Evolutionary conservation across 2,888 invertebrate species (phyloP).

Genomic region (Phorcus lineatus): DNA sequence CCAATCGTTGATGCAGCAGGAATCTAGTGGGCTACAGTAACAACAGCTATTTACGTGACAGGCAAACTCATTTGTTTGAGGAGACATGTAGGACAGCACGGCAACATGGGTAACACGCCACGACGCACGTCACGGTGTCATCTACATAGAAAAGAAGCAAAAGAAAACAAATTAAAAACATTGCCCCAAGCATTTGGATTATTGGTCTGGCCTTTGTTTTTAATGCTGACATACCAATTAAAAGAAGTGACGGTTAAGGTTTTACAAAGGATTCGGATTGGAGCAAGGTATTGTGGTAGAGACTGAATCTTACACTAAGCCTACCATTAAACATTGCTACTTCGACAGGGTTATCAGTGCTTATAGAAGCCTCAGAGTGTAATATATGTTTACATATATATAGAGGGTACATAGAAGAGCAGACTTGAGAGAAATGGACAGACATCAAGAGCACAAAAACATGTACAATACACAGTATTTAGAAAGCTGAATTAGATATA

Average conservation of each 20-base stretch:
- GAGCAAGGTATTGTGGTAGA: background rate
- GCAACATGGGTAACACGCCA: conserved; percentile 52
- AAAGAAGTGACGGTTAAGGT: conserved; percentile 13
- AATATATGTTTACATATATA: too few species aligned
- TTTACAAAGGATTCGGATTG: background rate
- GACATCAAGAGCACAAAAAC: too few species aligned
- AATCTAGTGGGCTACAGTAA: conserved; percentile 10
- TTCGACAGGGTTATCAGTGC: too few species aligned
- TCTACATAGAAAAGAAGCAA: conserved; percentile 56
- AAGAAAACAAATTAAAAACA: conserved; percentile 38
- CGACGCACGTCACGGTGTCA: conserved; percentile 50
- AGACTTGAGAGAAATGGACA: too few species aligned
- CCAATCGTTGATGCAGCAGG: conserved; percentile 10
- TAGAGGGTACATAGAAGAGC: too few species aligned
- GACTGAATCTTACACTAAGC: background rate
- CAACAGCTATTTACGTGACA: conserved; percentile 24
- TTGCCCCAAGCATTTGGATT: conserved; percentile 19
- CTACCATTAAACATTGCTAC: too few species aligned
- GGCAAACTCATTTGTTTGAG: conserved; percentile 25
- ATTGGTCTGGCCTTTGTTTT: conserved; percentile 27
- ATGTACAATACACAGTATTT: too few species aligned
- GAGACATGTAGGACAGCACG: conserved; percentile 53
- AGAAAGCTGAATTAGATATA: too few species aligned
- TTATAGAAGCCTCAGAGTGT: too few species aligned
- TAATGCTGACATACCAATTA: conserved; percentile 6